Evolutionary conservation across 2,797 vertebrate species (phyloP).

Genomic region (Propithecus perrieri): DNA sequence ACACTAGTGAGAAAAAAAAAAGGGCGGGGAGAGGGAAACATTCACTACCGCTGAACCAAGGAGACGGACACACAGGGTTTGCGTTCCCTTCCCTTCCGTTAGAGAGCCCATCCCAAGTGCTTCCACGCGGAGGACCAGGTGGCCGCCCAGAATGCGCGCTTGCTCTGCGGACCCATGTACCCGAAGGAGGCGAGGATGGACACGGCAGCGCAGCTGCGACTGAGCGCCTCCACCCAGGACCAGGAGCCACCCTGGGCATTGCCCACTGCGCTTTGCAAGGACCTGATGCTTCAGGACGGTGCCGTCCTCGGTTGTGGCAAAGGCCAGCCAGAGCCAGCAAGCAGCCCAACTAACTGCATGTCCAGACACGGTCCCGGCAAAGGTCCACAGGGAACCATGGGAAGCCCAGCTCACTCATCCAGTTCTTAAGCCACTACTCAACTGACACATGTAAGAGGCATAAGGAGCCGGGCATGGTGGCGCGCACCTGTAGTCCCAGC

Average conservation of each 20-base stretch:
- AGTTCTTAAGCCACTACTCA: not conserved
- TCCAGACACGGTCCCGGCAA: not conserved
- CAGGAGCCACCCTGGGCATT: not conserved
- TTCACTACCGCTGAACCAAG: not conserved
- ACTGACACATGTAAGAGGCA: not conserved
- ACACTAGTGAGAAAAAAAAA: not conserved
- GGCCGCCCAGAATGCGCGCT: not conserved
- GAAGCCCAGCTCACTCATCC: not conserved
- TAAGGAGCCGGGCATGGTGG: not conserved
- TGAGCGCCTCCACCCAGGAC: not conserved
- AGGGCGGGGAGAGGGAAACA: not conserved
- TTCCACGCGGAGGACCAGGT: not conserved
- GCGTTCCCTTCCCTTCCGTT: not conserved
- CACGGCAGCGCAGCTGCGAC: not conserved
- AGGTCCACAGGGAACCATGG: not conserved
- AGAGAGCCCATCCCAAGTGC: not conserved
- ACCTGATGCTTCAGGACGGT: not conserved
- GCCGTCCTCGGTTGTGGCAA: not conserved
- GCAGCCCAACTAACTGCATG: not conserved
- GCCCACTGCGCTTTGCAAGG: not conserved
- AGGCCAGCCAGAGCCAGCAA: not conserved
- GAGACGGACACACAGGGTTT: not conserved
- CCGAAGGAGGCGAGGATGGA: not conserved
- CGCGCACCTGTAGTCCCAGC: not conserved
- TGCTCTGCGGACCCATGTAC: accelerated